Conservation (phyloP, 92 coral and sea anemone species). For the Epizoanthus rinbou region DNA sequence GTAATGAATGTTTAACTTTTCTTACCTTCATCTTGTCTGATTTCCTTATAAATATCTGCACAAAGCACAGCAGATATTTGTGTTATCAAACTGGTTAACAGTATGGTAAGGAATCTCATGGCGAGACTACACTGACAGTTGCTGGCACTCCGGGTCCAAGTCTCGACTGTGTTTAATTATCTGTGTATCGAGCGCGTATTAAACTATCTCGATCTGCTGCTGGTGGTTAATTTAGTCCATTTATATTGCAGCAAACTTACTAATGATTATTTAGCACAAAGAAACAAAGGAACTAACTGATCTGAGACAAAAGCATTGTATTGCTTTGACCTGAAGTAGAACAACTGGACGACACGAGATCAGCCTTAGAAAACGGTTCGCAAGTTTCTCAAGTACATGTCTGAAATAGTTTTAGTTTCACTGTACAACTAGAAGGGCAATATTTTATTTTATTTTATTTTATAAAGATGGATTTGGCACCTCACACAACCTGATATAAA, state of each 20-base stretch:
- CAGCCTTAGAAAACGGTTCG: too few species aligned
- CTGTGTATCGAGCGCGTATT: too few species aligned
- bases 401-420: too few species aligned
- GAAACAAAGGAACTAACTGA: conserved; percentile 28
- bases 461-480: too few species aligned
- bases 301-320: conserved; percentile 18
- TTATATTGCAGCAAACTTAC: neutral
- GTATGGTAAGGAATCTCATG: neutral
- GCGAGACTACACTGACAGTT: too few species aligned
- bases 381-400: too few species aligned
- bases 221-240: neutral
- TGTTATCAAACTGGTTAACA: neutral
- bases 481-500: too few species aligned
- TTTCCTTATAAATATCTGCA: conserved; percentile 3
- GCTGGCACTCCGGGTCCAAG: neutral
- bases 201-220: neutral
- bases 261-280: neutral
- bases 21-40: neutral
- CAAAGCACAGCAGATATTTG: neutral
- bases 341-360: neutral
- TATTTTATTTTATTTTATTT: too few species aligned
- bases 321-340: neutral
- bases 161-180: neutral
- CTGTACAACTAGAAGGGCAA: too few species aligned
- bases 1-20: neutral